These are phyloP conservation scores for Drosophila truncata DNA, from an alignment of 1,140 invertebrate genomes.

Conservation along the genomic window DNA sequence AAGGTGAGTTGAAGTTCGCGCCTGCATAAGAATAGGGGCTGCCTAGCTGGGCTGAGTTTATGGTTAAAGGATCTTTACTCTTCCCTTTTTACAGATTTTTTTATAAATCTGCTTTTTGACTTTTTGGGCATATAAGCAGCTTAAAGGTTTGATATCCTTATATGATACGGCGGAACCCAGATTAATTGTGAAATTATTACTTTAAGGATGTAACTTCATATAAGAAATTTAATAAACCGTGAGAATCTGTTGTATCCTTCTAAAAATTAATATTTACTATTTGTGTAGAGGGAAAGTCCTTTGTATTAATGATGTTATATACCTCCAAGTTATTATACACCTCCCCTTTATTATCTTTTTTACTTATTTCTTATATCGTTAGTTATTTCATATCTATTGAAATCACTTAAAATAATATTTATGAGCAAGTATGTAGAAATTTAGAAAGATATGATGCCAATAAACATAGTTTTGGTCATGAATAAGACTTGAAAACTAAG, in stretches of 20 bases:
- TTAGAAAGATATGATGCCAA: background rate
- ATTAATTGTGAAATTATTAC: slow-evolving; percentile 11
- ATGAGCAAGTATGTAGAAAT: too few species aligned
- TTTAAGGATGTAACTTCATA: background rate
- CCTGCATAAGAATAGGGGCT: slow-evolving; percentile 41
- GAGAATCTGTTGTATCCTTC: too few species aligned
- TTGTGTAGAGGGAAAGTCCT: too few species aligned
- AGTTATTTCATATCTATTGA: background rate
- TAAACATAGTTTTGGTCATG: background rate
- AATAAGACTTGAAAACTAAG: background rate
- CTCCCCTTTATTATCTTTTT: too few species aligned
- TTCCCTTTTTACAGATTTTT: background rate
- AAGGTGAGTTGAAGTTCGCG: slow-evolving; percentile 40
- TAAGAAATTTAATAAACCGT: background rate
- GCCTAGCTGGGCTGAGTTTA: slow-evolving; percentile 13
- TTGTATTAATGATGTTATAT: background rate
- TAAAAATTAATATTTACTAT: background rate
- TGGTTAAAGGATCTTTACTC: slow-evolving; percentile 17
- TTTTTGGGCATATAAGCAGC: slow-evolving; percentile 52
- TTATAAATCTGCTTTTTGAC: slow-evolving; percentile 33
- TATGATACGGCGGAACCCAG: background rate
- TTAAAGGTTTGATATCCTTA: slow-evolving; percentile 48
- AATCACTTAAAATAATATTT: background rate
- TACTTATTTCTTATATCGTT: background rate
- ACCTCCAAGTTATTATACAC: background rate